These are phyloP conservation scores for Aphis craccivora DNA, from an alignment of 1,140 invertebrate genomes.

Conservation along the genomic window DNA sequence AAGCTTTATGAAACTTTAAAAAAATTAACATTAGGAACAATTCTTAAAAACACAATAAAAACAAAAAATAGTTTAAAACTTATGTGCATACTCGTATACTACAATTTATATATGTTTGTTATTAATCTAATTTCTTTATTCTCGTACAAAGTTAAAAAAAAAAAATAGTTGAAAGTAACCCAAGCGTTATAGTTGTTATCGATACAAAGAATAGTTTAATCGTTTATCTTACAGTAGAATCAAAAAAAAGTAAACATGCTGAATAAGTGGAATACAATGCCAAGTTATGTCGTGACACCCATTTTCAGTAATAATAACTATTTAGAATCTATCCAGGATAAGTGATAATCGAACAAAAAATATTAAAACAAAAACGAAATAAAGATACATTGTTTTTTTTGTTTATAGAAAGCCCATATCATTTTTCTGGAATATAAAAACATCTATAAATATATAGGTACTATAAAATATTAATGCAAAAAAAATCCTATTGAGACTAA, in stretches of 20 bases:
- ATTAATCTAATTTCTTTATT: not conserved
- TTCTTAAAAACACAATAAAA: not conserved
- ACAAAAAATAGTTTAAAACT: not conserved
- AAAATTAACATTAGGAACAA: not conserved
- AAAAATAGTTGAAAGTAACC: not conserved
- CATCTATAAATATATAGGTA: not conserved
- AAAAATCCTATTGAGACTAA: not conserved
- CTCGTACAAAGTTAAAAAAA: not conserved
- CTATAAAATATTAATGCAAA: no score
- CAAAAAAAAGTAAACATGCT: not conserved
- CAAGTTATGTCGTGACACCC: not conserved
- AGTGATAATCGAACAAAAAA: not conserved
- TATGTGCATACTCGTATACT: not conserved
- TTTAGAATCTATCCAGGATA: not conserved
- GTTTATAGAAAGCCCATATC: no score
- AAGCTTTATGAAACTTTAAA: not conserved
- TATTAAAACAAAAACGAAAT: not conserved
- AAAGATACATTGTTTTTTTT: not conserved
- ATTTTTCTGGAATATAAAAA: not conserved
- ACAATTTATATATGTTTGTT: not conserved
- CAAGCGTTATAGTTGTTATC: not conserved
- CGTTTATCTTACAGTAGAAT: not conserved
- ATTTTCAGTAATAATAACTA: not conserved
- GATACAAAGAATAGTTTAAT: not conserved
- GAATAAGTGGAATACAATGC: not conserved